Evolutionary conservation across 2,113 vertebrate species (phyloP), one percentile per base, ranked within the genome.

Genomic region (Clarias gariepinus): DNA sequence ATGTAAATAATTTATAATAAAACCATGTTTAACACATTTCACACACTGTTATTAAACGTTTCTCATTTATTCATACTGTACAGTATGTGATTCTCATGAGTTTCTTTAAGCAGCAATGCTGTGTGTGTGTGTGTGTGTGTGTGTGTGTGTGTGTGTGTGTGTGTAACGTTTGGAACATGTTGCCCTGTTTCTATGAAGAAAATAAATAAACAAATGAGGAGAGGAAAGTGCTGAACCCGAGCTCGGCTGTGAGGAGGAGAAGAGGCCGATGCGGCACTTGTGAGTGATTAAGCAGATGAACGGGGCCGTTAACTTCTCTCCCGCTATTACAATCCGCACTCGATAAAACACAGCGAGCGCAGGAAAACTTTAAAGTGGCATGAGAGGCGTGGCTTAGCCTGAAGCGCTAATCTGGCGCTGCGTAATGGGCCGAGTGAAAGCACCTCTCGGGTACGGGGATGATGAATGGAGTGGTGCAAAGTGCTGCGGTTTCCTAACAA

Each of bases 321-420:
- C 81, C 78, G 33, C 84, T 71, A 88, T 89, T 90, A 71, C 87
- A 87, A 79, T 82, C 61, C 58, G 30, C 30, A 88, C 83, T 84
- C 87, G 21, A 68, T 85, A 78, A 83, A 77, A 88, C 76, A 80
- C 64, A 36, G 28, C 82, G 85, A 81, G 55, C 69, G 53, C 68
- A 21, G 81, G 76, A 85, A 85, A 90, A 87, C 86, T 91, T 87
- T 86, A 71, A 88, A 88, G 83, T 89, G 87, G 68, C 66, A 21
- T 61, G 61, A 81, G 28, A 89, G 84, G 83, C 55, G 79, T 74
- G 81, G 83, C 79, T 71, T 61, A 82, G 60, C 82, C 82, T 16
- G 66, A 47, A 88, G 79, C 58, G 19, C 85, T 88, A 87, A 89
- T 84, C 82, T 79, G 57, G 4, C 36, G 77, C 63, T 73, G 89